Evolutionary conservation across 2,113 vertebrate species (phyloP).

Genomic region (Notarius quadriscutis): DNA sequence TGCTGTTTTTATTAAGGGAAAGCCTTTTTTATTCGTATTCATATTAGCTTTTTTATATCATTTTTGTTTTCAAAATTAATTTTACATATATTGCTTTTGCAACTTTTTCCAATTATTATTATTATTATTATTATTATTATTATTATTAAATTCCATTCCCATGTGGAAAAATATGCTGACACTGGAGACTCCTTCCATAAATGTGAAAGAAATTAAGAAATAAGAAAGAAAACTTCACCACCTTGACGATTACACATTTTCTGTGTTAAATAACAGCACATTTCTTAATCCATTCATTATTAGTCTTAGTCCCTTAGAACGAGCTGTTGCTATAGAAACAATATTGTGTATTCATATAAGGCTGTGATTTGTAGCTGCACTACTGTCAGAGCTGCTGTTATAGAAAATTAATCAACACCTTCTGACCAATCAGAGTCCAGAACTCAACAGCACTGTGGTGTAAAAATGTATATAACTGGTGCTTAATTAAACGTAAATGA

Average conservation of each 20-base stretch:
- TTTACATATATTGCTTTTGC: neutral
- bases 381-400: neutral
- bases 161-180: neutral
- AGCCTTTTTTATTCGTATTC: too few species aligned
- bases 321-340: constrained; percentile 7
- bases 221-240: neutral
- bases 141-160: neutral
- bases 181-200: constrained; percentile 17
- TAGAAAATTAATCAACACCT: neutral
- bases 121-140: neutral
- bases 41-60: too few species aligned
- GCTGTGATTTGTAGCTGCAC: neutral
- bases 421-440: neutral
- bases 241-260: neutral
- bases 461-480: neutral
- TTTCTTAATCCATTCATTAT: neutral
- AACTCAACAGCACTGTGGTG: neutral
- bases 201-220: neutral
- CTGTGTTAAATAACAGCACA: neutral
- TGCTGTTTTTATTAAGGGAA: too few species aligned
- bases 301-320: neutral
- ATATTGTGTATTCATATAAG: neutral
- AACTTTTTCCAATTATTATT: neutral
- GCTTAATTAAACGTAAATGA: constrained; percentile 10
- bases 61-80: too few species aligned